A percentile compares a stretch with the other conserved stretches of the same genome.
phyloP scores from a whole-genome alignment of 2,113 vertebrate species.

The Pavo muticus region DNA sequence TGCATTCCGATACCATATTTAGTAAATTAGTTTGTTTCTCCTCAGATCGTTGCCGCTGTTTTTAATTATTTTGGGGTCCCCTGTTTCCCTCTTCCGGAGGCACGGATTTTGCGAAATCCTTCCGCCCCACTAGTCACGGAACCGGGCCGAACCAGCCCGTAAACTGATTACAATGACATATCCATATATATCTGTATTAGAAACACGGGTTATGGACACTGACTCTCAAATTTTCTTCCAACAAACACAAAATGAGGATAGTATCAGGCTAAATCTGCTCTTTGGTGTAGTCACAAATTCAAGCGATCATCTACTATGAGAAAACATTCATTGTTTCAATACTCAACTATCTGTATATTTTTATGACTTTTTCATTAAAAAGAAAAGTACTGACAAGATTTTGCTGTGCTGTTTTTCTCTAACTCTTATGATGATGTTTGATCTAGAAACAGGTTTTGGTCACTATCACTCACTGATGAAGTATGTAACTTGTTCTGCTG shows the following conservation, averaged over 20 bases:
- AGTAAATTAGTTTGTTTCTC: too few relatives aligned
- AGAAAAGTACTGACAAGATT: not conserved
- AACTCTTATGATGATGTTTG: not conserved
- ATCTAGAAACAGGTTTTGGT: not conserved
- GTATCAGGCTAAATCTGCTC: not conserved
- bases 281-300: not conserved
- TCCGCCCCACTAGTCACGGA: too few relatives aligned
- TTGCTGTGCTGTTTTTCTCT: not conserved
- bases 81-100: too few relatives aligned
- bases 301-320: not conserved
- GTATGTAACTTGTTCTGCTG: not conserved
- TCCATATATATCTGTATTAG: not conserved
- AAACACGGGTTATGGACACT: rapidly evolving
- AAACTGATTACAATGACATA: not conserved
- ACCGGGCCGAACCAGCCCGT: too few relatives aligned
- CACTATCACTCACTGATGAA: not conserved
- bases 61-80: too few relatives aligned
- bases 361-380: rapidly evolving
- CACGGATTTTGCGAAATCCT: too few relatives aligned
- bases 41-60: too few relatives aligned
- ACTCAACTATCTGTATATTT: not conserved
- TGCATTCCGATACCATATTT: too few relatives aligned
- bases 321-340: not conserved
- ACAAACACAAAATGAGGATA: not conserved
- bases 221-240: not conserved